Evolutionary conservation across 2,888 invertebrate genomes (phyloP), one percentile per base, ranked within the genome.

Genomic region (Cheilosia urbana): DNA sequence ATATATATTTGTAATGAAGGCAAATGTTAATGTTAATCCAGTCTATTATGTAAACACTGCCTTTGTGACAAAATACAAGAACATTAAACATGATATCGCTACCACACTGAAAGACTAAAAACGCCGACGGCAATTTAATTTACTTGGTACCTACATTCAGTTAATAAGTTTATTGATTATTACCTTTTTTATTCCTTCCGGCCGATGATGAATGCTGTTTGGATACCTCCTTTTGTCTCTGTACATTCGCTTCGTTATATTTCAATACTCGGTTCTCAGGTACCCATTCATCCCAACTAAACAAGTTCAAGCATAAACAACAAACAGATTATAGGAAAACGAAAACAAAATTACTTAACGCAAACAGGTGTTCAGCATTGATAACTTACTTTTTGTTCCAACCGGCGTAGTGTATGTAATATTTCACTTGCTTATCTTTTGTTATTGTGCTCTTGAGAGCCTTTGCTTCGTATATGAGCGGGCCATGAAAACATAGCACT

Each of bases 391-490:
- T 98, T 93, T 98, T 99, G 91, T 98, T 99, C 99, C 99, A 99
- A 2, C 98, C 98, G 88, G 98, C 98, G 92, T 99, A 99, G 92
- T 99, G 99, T 87, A 99, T 98, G 81, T 97, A 95, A 93, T 98
- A 98, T 90, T 97, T 95, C 7, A 97, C 94, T 92, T 96, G 95
- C 92, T 97, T 97, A 88, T 98, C 97, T 91, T 97, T 97, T 2
- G 95, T 95, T 87, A 96, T 93, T 69, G 95, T 95, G 87, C 95
- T 95, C 93, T 97, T 97, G 30, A 98, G 94, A 90, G 98, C 98
- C 95, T 99, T 99, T 45, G 98, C 98, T 93, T 99, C 98, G 91
- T 99, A 99, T 88, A 99, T 96, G 34, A 98, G 93, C 3, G 98
- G 98, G 0, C 98, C 98, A 92, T 99, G 98, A 91, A 98, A 99